Evolutionary conservation across 2,113 vertebrate species (phyloP).

Genomic region (Serilophus lunatus): DNA sequence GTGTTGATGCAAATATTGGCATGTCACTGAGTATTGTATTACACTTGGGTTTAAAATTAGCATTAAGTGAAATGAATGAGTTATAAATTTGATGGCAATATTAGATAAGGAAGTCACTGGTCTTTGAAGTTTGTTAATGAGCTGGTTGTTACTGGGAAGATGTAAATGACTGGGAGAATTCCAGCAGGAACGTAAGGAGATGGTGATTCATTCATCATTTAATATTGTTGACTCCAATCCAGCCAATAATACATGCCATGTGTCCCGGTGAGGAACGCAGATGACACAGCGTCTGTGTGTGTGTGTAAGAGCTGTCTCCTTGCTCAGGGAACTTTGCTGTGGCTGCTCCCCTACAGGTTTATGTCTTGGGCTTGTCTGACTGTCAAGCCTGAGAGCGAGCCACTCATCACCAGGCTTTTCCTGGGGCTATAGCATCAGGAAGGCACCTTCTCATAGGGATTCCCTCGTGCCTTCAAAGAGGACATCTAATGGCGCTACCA

Average conservation of each 20-base stretch:
- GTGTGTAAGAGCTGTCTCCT: neutral
- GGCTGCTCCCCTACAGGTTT: neutral
- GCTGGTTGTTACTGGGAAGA: conserved; percentile 15
- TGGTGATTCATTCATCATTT: conserved; percentile 46
- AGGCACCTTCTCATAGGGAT: conserved; percentile 9
- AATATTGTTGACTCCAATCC: conserved; percentile 48
- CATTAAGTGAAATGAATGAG: neutral
- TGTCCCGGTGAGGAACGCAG: neutral
- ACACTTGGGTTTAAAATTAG: conserved; percentile 1
- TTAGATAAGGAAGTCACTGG: conserved; percentile 6
- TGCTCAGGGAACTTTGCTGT: neutral
- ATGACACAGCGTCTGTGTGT: conserved; percentile 27
- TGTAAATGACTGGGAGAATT: conserved; percentile 16
- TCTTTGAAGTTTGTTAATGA: conserved; percentile 47
- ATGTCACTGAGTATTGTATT: neutral
- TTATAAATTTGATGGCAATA: conserved; percentile 34
- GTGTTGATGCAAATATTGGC: neutral
- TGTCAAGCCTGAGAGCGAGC: neutral
- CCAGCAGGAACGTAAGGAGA: conserved; percentile 36
- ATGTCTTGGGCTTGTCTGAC: neutral
- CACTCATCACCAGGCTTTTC: neutral
- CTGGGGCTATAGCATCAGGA: neutral
- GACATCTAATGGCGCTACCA: neutral
- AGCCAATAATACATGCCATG: neutral
- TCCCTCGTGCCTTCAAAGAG: conserved; percentile 14